A percentile compares a stretch with the other conserved stretches of the same genome.
Conservation (phyloP, 2,113 vertebrate genomes). For the Hyaena hyaena region DNA sequence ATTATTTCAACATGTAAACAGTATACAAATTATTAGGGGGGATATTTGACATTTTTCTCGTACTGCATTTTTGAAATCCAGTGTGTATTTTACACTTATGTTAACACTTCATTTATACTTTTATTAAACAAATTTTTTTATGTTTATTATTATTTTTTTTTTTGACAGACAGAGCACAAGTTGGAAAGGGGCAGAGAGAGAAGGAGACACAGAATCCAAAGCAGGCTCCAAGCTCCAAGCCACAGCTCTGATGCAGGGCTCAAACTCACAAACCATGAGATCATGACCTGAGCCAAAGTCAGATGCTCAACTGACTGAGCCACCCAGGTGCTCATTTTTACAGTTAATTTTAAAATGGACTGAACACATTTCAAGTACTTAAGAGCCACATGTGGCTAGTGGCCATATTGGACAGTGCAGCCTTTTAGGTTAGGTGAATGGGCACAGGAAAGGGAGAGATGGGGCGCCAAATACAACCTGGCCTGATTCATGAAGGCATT, state of each 20-base stretch:
- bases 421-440: neutral
- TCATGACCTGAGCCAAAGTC: too few relatives aligned
- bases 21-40: neutral
- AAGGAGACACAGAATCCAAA: too few relatives aligned
- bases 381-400: neutral
- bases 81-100: neutral
- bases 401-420: neutral
- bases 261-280: too few relatives aligned
- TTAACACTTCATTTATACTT: neutral
- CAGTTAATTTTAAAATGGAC: neutral
- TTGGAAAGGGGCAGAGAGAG: too few relatives aligned
- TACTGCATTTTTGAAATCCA: neutral
- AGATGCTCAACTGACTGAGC: too few relatives aligned
- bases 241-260: too few relatives aligned
- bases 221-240: too few relatives aligned
- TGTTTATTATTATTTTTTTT: too few relatives aligned
- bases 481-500: neutral
- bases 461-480: neutral
- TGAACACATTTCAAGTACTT: neutral
- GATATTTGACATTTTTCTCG: neutral
- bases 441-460: neutral
- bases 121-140: too few relatives aligned
- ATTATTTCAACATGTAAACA: constrained; percentile 13
- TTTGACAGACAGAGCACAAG: too few relatives aligned
- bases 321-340: too few relatives aligned